Percentiles rank a stretch among this genome's conserved stretches.
Evolutionary conservation across 2,888 invertebrate species (phyloP).

Genomic region (Conomelus anceps): DNA sequence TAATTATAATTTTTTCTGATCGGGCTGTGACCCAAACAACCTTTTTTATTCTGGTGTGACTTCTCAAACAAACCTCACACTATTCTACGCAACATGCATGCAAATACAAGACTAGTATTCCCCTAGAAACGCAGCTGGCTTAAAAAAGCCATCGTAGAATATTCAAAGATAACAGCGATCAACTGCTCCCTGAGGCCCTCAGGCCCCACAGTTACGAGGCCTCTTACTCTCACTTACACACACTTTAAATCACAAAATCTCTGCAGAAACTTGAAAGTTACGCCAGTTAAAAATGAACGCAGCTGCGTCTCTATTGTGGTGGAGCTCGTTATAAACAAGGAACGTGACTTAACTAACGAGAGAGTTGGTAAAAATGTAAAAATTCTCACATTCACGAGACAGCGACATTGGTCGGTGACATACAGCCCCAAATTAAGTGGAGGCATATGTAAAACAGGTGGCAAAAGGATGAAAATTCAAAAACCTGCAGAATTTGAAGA

Average conservation of each 20-base stretch:
- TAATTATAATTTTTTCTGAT: neutral
- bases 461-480: no score
- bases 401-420: no score
- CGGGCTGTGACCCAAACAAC: neutral
- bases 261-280: neutral
- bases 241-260: neutral
- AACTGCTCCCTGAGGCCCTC: neutral
- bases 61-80: neutral
- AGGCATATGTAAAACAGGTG: neutral
- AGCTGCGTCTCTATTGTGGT: neutral
- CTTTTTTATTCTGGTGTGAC: neutral
- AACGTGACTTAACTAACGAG: neutral
- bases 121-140: neutral
- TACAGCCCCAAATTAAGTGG: neutral
- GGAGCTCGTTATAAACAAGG: neutral
- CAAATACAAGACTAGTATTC: neutral
- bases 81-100: neutral
- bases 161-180: neutral
- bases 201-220: neutral
- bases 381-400: neutral
- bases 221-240: neutral
- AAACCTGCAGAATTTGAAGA: no score
- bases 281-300: neutral
- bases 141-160: neutral
- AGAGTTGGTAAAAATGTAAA: neutral